phyloP scores from a whole-genome alignment of 2,797 vertebrate genomes.

The Gastrophryne carolinensis region DNA sequence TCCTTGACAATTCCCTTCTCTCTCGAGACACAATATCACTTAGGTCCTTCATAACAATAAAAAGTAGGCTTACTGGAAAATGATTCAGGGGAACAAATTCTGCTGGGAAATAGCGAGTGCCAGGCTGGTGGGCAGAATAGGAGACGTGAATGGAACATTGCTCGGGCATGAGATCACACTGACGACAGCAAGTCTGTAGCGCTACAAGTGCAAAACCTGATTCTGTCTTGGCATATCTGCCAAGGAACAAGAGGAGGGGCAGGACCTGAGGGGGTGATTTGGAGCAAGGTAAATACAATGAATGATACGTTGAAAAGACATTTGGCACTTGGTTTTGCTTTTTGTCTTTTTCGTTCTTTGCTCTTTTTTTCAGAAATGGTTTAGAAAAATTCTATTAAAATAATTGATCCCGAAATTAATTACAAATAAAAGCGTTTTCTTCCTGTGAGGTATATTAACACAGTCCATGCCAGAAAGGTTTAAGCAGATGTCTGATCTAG shows the following conservation, averaged over 20 bases:
- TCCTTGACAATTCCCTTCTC: slow-evolving; percentile 8
- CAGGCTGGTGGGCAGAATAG: slow-evolving; percentile 46
- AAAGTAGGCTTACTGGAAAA: slow-evolving; percentile 51
- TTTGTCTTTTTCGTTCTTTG: slow-evolving; percentile 27
- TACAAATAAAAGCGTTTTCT: neutral
- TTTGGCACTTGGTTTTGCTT: slow-evolving; percentile 40
- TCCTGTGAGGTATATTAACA: slow-evolving; percentile 20
- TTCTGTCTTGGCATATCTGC: slow-evolving; percentile 37
- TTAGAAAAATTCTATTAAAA: too few relatives aligned
- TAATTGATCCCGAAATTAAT: too few relatives aligned
- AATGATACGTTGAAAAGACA: slow-evolving; percentile 49
- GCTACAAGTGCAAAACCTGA: slow-evolving; percentile 39
- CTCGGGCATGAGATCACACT: slow-evolving; percentile 48
- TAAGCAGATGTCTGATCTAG: slow-evolving; percentile 25
- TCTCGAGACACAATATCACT: slow-evolving; percentile 42
- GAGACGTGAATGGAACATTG: slow-evolving; percentile 44
- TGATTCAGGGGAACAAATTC: slow-evolving; percentile 16
- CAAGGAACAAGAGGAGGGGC: slow-evolving; percentile 34
- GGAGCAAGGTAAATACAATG: slow-evolving; percentile 41
- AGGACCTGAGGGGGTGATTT: slow-evolving; percentile 43
- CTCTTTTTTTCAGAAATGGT: too few relatives aligned
- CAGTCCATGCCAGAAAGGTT: neutral
- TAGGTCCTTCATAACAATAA: slow-evolving; percentile 42
- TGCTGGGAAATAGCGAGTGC: slow-evolving; percentile 32
- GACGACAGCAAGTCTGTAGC: slow-evolving; percentile 41